A percentile compares a stretch with the other conserved stretches of the same genome.
These are phyloP conservation scores for Amiota mariae DNA, from an alignment of 2,888 invertebrate genomes.

Conservation along the genomic window DNA sequence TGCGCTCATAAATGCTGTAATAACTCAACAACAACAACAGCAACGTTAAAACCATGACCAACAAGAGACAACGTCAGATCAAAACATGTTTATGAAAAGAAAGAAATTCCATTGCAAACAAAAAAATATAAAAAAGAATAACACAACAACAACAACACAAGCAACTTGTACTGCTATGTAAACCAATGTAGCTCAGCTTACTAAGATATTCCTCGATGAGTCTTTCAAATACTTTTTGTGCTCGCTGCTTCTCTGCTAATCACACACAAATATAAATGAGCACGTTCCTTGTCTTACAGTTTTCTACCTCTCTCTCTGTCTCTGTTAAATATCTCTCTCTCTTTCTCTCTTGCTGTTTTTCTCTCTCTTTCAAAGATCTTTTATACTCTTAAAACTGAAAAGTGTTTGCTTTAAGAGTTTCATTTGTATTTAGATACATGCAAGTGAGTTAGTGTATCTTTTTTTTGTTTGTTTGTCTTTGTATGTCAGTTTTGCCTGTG, in stretches of 20 bases:
- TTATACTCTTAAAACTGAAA: background rate
- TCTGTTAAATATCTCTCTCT: slow-evolving; percentile 3
- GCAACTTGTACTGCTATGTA: slow-evolving; percentile 14
- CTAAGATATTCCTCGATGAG: slow-evolving; percentile 12
- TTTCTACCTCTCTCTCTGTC: background rate
- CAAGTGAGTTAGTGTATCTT: slow-evolving; percentile 3
- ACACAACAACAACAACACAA: slow-evolving; percentile 28
- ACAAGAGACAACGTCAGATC: slow-evolving; percentile 17
- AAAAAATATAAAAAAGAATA: slow-evolving; percentile 37
- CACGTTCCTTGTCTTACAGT: background rate
- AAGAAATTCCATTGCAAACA: slow-evolving; percentile 68
- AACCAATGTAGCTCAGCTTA: slow-evolving; percentile 7
- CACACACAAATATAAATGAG: background rate
- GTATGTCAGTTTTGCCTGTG: slow-evolving; percentile 48
- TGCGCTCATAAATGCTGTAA: slow-evolving; percentile 62
- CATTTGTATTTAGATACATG: slow-evolving; percentile 5
- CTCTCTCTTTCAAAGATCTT: background rate
- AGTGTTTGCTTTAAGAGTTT: background rate
- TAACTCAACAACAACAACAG: slow-evolving; percentile 51
- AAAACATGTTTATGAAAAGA: slow-evolving; percentile 67
- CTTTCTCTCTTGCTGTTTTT: slow-evolving; percentile 43
- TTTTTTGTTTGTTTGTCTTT: slow-evolving; percentile 35
- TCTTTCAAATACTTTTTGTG: background rate
- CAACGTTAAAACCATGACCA: slow-evolving; percentile 33
- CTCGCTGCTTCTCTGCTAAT: background rate